These are phyloP conservation scores for Ormyrus nitidulus DNA, from an alignment of 2,888 invertebrate genomes.

Conservation along the genomic window DNA sequence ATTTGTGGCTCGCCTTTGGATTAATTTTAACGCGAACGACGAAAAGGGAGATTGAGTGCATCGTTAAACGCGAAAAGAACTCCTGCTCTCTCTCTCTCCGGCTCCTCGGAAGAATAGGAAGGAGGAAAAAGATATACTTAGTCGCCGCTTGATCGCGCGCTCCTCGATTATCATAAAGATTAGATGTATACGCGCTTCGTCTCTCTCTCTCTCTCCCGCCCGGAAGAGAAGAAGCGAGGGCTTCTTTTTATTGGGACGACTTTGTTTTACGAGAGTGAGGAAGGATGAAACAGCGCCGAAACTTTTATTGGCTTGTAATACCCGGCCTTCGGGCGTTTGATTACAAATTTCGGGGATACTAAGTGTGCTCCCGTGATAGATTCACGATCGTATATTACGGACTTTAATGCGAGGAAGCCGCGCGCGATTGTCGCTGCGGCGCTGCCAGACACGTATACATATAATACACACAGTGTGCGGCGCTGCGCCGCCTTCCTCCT, in stretches of 20 bases:
- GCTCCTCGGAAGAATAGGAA: background rate
- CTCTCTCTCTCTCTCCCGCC: background rate
- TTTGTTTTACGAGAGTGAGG: constrained; percentile 41
- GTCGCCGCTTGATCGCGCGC: constrained; percentile 22
- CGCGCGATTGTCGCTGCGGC: background rate
- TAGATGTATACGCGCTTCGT: constrained; percentile 32
- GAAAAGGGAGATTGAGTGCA: constrained; percentile 56
- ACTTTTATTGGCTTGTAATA: constrained; percentile 34
- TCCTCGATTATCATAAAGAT: constrained; percentile 46
- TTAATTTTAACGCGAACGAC: constrained; percentile 57
- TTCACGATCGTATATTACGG: constrained; percentile 49
- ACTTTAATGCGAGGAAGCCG: constrained; percentile 40
- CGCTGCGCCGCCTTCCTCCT: background rate
- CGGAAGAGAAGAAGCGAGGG: constrained; percentile 5
- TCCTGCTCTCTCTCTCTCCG: background rate
- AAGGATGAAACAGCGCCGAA: constrained; percentile 45
- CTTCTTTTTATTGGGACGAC: constrained; percentile 36
- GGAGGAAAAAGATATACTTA: background rate
- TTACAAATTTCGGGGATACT: constrained; percentile 40
- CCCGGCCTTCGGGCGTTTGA: constrained; percentile 32
- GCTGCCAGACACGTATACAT: constrained; percentile 10
- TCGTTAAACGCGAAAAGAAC: constrained; percentile 46
- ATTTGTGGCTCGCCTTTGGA: constrained; percentile 53
- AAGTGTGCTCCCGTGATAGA: constrained; percentile 28
- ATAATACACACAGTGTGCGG: constrained; percentile 4